Evolutionary conservation across 2,797 vertebrate species (phyloP), one percentile per base, ranked within the genome.

Genomic region (Muscicapa striata): DNA sequence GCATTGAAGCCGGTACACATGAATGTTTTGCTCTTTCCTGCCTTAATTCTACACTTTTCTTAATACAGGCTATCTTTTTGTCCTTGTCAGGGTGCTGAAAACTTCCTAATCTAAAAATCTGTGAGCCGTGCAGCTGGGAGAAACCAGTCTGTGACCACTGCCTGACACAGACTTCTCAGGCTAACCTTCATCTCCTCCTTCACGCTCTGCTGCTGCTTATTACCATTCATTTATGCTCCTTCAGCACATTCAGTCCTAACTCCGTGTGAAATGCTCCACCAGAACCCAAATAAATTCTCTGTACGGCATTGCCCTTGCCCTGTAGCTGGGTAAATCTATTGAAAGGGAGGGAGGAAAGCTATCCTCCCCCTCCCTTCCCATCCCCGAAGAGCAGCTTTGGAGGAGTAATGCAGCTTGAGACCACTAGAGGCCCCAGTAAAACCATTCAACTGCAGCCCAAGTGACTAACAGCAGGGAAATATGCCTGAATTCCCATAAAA

Each of bases 351-450:
- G 9, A 70, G 70, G n/a, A 46, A 48, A 76, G 41, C 48, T 69
- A 78, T 24, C 11, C 30, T 54, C 76, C 17, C 87, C 17, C 87
- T 49, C 26, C 48, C 26, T 52, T 34, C 10, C 19, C 34, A 54
- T 1, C 13, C n/a, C 24, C 3, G 2, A n/a, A 36, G 4, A 30
- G 73, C 36, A 41, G 26, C 69, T 81, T 43, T 8, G 51, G 22
- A 13, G 59, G 19, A 83, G 85, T 52, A 66, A 57, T 86, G 41
- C 46, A 63, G 45, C 2, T 7, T 24, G 48, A 74, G 8, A 66
- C 97, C 96, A 79, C 95, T 96, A 97, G 96, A 95, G 94, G 97
- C 72, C 96, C 89, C 89, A 96, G 22, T 27, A 77, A 92, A 97
- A 92, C 94, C 86, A 90, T 7, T 57, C 26, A 93, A 84, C 52